phyloP scores from a whole-genome alignment of 2,888 invertebrate species.

The Ptychoptera albimana region DNA sequence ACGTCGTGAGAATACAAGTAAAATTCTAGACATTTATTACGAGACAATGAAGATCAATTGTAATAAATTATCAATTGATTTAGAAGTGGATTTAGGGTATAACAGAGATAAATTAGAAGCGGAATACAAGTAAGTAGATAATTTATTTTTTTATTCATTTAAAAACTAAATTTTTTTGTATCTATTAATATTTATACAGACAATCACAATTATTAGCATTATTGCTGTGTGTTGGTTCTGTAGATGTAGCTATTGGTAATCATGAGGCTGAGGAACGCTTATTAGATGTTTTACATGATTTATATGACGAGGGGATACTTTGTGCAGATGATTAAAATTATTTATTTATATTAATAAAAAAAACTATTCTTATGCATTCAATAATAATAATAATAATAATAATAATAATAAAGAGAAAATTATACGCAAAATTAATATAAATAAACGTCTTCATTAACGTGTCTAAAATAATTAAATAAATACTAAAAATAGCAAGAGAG shows the following conservation, averaged over 20 bases:
- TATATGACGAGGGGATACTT: constrained; percentile 53
- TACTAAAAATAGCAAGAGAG: too few relatives aligned
- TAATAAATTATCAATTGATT: constrained; percentile 42
- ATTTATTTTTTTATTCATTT: neutral
- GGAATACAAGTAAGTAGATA: constrained; percentile 31
- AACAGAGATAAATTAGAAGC: constrained; percentile 34
- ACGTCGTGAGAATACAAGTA: constrained; percentile 43
- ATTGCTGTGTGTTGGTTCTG: constrained; percentile 61
- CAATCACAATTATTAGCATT: constrained; percentile 58
- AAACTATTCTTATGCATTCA: too few relatives aligned
- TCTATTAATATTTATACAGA: constrained; percentile 16
- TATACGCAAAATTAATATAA: too few relatives aligned
- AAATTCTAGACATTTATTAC: constrained; percentile 55
- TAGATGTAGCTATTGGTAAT: constrained; percentile 64
- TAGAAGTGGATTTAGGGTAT: constrained; percentile 38
- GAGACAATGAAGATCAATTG: constrained; percentile 43
- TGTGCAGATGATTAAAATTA: constrained; percentile 7
- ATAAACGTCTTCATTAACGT: too few relatives aligned
- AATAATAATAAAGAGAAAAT: too few relatives aligned
- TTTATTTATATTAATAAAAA: too few relatives aligned
- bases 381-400: too few relatives aligned
- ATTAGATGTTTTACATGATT: constrained; percentile 55
- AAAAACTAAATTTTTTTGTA: neutral
- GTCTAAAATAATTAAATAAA: too few relatives aligned
- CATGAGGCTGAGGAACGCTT: constrained; percentile 58